Percentiles rank a stretch among this genome's conserved stretches.
These are phyloP conservation scores for Linepithema humile DNA, from an alignment of 1,140 invertebrate genomes.

Conservation along the genomic window DNA sequence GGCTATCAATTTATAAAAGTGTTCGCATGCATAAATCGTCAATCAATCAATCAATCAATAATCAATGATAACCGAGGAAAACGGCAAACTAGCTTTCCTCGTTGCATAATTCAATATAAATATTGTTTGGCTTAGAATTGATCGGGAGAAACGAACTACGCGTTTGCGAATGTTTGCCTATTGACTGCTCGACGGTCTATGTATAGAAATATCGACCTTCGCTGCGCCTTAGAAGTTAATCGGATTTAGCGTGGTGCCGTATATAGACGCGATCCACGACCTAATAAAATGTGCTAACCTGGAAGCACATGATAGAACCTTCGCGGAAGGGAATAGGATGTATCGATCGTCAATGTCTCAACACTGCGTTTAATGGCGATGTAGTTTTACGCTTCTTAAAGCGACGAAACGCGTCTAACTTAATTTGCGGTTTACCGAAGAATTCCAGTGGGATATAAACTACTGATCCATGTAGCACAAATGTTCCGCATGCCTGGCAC, in stretches of 20 bases:
- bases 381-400: constrained; percentile 40
- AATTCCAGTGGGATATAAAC: constrained; percentile 15
- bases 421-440: constrained; percentile 53
- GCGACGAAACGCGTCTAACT: constrained; percentile 42
- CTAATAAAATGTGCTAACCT: constrained; percentile 62
- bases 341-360: constrained; percentile 45
- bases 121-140: constrained; percentile 20
- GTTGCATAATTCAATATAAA: constrained; percentile 1
- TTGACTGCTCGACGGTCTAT: constrained; percentile 20
- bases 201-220: constrained; percentile 66
- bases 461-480: neutral
- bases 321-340: constrained; percentile 35
- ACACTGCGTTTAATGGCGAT: constrained; percentile 14
- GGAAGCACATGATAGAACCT: constrained; percentile 45
- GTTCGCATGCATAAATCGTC: neutral
- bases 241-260: constrained; percentile 64
- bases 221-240: constrained; percentile 68
- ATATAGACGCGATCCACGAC: constrained; percentile 56
- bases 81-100: neutral
- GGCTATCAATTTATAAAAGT: neutral
- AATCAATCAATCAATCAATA: constrained; percentile 3
- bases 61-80: neutral
- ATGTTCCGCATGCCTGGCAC: constrained; percentile 10
- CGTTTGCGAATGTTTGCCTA: constrained; percentile 28
- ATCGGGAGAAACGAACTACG: constrained; percentile 5